A percentile compares a stretch with the other conserved stretches of the same genome.
Evolutionary conservation across 2,797 vertebrate species (phyloP).

Genomic region (Pseudochirops corinnae): DNA sequence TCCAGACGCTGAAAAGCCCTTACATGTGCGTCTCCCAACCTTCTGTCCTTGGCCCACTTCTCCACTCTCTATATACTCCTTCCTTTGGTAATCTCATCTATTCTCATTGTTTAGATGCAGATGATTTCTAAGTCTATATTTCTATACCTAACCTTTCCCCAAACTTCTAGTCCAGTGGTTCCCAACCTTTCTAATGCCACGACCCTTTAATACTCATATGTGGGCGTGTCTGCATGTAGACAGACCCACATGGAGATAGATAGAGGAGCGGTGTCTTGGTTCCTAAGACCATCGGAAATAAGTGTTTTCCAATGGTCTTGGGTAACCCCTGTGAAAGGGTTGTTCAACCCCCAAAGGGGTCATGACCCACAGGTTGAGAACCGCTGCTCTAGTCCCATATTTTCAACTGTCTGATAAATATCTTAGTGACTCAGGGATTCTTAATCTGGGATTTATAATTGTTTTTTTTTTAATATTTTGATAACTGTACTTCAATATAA

Average conservation of each 20-base stretch:
- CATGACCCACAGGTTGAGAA: no score
- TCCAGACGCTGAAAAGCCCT: background rate
- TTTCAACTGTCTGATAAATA: background rate
- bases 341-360: no score
- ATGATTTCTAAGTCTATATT: background rate
- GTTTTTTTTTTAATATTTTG: background rate
- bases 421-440: background rate
- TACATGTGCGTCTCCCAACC: background rate
- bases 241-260: no score
- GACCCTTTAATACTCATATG: no score
- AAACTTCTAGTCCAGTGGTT: background rate
- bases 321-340: no score
- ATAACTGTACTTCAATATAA: background rate
- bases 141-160: background rate
- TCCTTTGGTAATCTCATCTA: background rate
- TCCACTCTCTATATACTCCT: background rate
- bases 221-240: no score
- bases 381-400: background rate
- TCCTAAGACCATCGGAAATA: no score
- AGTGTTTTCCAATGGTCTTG: no score
- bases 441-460: background rate
- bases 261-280: no score
- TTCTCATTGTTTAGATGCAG: background rate
- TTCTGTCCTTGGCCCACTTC: background rate
- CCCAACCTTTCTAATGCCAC: no score